Evolutionary conservation across 2,888 invertebrate species (phyloP).

Genomic region (Chorisops tibialis): DNA sequence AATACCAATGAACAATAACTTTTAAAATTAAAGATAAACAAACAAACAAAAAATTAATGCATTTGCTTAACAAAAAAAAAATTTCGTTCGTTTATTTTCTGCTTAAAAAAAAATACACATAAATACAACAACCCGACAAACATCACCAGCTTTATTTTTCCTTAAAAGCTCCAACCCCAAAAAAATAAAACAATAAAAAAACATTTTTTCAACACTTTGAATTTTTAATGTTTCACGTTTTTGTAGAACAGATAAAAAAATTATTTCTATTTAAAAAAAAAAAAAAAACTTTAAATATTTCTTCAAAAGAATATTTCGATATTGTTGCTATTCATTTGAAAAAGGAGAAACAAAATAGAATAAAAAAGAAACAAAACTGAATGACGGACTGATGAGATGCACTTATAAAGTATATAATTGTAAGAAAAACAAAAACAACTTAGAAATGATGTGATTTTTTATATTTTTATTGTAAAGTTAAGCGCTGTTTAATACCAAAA

Average conservation of each 20-base stretch:
- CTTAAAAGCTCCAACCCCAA: not conserved
- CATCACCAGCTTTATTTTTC: not conserved
- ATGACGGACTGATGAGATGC: conserved; percentile 33
- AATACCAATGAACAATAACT: conserved; percentile 31
- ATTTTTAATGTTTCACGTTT: too few relatives aligned
- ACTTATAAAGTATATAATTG: conserved; percentile 31
- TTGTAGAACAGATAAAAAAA: too few relatives aligned
- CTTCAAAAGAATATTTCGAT: not conserved
- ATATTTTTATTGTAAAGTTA: conserved; percentile 33
- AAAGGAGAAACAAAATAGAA: conserved; percentile 4
- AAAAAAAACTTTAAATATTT: conserved; percentile 1
- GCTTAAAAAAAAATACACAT: not conserved
- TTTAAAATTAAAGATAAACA: conserved; percentile 16
- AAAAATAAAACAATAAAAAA: not conserved
- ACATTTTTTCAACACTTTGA: too few relatives aligned
- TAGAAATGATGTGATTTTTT: conserved; percentile 34
- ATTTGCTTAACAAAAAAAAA: conserved; percentile 17
- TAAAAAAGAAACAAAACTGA: conserved; percentile 27
- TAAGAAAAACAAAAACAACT: conserved; percentile 30
- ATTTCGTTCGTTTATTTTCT: too few relatives aligned
- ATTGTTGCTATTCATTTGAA: conserved; percentile 13
- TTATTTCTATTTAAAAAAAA: too few relatives aligned
- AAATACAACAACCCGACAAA: not conserved
- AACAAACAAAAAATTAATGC: conserved; percentile 17
- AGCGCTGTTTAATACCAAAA: conserved; percentile 33